Conservation (phyloP, 2,797 vertebrate species). For the Poeciliopsis gracilis region DNA sequence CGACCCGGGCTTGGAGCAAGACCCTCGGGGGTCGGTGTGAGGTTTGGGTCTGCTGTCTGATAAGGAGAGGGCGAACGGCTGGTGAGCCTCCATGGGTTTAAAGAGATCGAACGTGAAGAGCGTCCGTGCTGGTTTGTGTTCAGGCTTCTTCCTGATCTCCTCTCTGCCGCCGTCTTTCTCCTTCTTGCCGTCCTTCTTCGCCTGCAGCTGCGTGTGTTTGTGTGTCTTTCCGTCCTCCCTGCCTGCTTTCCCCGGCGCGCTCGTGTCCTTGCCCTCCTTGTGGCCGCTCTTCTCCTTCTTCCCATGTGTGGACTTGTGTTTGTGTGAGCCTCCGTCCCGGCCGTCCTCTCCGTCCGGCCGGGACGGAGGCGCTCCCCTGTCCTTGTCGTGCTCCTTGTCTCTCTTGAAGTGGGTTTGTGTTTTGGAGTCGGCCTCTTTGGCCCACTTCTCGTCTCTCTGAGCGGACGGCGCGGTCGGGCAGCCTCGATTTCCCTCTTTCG, state of each 20-base stretch:
- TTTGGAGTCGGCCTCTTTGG: conserved; percentile 72
- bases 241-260: conserved; percentile 23
- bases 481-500: conserved; percentile 61
- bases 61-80: conserved; percentile 68
- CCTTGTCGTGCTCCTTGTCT: conserved; percentile 67
- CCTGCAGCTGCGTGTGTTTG: conserved; percentile 46
- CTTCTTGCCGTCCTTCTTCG: conserved; percentile 70
- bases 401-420: conserved; percentile 57
- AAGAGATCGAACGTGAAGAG: conserved; percentile 81
- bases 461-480: conserved; percentile 24
- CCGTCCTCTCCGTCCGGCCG: conserved; percentile 71
- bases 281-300: conserved; percentile 76
- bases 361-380: conserved; percentile 35
- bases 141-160: conserved; percentile 80
- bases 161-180: conserved; percentile 65
- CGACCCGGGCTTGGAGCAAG: conserved; percentile 80
- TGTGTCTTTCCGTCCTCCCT: conserved; percentile 64
- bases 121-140: conserved; percentile 74
- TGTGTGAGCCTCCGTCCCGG: conserved; percentile 55
- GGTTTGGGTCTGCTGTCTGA: conserved; percentile 79
- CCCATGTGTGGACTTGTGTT: conserved; percentile 72
- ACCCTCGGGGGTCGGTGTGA: conserved; percentile 77
- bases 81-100: conserved; percentile 77
- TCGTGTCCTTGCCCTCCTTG: conserved; percentile 61
- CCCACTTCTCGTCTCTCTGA: conserved; percentile 79